Percentiles rank a stretch among this genome's conserved stretches.
phyloP scores from a whole-genome alignment of 1,140 invertebrate genomes.

The Dysdera silvatica region DNA sequence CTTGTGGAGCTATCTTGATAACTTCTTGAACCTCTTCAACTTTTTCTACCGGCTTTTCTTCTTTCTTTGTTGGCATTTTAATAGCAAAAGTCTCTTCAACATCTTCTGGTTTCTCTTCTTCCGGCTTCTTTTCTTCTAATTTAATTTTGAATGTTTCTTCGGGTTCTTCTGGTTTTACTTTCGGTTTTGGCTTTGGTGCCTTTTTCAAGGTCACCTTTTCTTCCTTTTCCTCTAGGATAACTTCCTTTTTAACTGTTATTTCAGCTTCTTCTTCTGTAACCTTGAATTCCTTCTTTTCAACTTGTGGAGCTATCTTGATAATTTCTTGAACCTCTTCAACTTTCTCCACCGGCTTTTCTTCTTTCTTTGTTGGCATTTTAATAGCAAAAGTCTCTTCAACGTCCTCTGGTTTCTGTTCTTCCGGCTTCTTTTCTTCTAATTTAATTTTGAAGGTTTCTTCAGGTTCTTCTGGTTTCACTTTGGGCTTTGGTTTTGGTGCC shows the following conservation, averaged over 20 bases:
- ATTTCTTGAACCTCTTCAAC: slow-evolving; percentile 26
- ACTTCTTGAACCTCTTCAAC: slow-evolving; percentile 21
- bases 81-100: slow-evolving; percentile 31
- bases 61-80: slow-evolving; percentile 37
- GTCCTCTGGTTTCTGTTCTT: slow-evolving; percentile 14
- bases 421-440: slow-evolving; percentile 17
- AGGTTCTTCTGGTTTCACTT: slow-evolving; percentile 28
- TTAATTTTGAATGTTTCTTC: slow-evolving; percentile 35
- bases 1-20: slow-evolving; percentile 28
- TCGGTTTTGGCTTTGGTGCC: slow-evolving; percentile 55
- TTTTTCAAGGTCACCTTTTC: slow-evolving; percentile 50
- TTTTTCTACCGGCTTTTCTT: neutral
- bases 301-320: slow-evolving; percentile 36
- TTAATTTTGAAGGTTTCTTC: slow-evolving; percentile 29
- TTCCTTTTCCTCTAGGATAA: slow-evolving; percentile 13
- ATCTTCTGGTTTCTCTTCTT: slow-evolving; percentile 23
- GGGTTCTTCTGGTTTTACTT: slow-evolving; percentile 44
- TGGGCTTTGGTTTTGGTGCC: slow-evolving; percentile 37
- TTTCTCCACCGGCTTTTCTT: slow-evolving; percentile 10
- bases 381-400: slow-evolving; percentile 14
- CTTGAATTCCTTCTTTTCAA: slow-evolving; percentile 43
- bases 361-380: slow-evolving; percentile 1
- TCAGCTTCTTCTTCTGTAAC: slow-evolving; percentile 50
- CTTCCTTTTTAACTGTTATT: slow-evolving; percentile 56
- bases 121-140: slow-evolving; percentile 25